Evolutionary conservation across 2,888 invertebrate species (phyloP).

Genomic region (Drosophila formosana): DNA sequence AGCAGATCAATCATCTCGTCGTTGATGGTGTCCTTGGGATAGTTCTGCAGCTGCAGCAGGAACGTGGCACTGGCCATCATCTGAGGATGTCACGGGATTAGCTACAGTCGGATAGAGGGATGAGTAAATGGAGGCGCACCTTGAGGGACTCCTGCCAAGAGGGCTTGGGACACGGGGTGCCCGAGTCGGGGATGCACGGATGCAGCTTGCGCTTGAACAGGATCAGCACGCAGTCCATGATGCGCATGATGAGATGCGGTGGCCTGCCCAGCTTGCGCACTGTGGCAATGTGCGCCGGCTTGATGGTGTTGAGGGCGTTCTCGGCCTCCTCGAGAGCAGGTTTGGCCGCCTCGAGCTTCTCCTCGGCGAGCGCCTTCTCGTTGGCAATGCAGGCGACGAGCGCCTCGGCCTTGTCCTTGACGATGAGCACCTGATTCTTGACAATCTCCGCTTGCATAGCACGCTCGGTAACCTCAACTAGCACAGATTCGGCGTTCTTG

Average conservation of each 20-base stretch:
- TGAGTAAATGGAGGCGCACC: slow-evolving; percentile 84
- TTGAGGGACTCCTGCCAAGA: slow-evolving; percentile 98
- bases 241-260: slow-evolving; percentile 98
- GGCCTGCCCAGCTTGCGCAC: slow-evolving; percentile 97
- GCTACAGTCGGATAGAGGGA: neutral
- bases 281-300: slow-evolving; percentile 97
- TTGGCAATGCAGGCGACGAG: slow-evolving; percentile 94
- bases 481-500: slow-evolving; percentile 94
- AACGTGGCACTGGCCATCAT: slow-evolving; percentile 99
- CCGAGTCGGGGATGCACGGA: slow-evolving; percentile 92
- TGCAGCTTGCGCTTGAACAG: slow-evolving; percentile 96
- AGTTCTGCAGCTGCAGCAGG: slow-evolving; percentile 95
- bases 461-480: slow-evolving; percentile 95
- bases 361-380: slow-evolving; percentile 96
- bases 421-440: slow-evolving; percentile 97
- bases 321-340: slow-evolving; percentile 98
- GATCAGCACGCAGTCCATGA: slow-evolving; percentile 98
- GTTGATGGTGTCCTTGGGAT: slow-evolving; percentile 98
- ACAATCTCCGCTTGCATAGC: slow-evolving; percentile 98
- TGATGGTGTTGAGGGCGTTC: slow-evolving; percentile 97
- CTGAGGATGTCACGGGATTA: slow-evolving; percentile 82
- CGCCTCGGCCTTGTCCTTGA: slow-evolving; percentile 97
- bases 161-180: slow-evolving; percentile 93
- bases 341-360: slow-evolving; percentile 97
- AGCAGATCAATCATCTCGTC: slow-evolving; percentile 98